Evolutionary conservation across 2,888 invertebrate species (phyloP).

Genomic region (Choristoneura rosaceana): DNA sequence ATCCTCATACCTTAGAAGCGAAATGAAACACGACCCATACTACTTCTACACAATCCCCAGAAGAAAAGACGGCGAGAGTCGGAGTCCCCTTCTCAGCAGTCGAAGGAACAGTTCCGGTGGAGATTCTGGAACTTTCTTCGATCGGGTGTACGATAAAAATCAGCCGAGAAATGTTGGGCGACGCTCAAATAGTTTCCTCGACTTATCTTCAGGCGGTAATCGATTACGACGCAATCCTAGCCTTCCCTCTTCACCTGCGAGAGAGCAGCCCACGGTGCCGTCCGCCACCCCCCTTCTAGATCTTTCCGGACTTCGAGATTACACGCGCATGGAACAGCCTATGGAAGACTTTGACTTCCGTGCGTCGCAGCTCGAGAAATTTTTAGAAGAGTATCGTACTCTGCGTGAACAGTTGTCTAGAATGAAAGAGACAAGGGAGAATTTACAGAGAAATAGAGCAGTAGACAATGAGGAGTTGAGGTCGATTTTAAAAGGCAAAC

Average conservation of each 20-base stretch:
- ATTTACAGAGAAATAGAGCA: constrained; percentile 80
- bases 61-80: constrained; percentile 88
- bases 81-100: constrained; percentile 90
- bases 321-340: constrained; percentile 75
- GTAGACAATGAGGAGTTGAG: constrained; percentile 82
- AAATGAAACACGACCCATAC: constrained; percentile 76
- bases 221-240: constrained; percentile 83
- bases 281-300: constrained; percentile 87
- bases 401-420: constrained; percentile 91
- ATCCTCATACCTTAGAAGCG: constrained; percentile 71
- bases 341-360: constrained; percentile 90
- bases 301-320: constrained; percentile 83
- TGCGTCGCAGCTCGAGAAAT: constrained; percentile 91
- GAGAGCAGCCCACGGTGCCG: constrained; percentile 74
- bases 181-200: constrained; percentile 89
- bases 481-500: constrained; percentile 85
- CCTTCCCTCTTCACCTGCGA: constrained; percentile 88
- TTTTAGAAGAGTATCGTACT: constrained; percentile 91
- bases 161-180: constrained; percentile 73
- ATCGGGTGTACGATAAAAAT: constrained; percentile 69
- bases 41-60: constrained; percentile 89
- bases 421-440: constrained; percentile 92
- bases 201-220: constrained; percentile 84
- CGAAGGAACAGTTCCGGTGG: constrained; percentile 90
- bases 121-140: constrained; percentile 83